Conservation (phyloP, 2,113 vertebrate species). For the Mastomys coucha region DNA sequence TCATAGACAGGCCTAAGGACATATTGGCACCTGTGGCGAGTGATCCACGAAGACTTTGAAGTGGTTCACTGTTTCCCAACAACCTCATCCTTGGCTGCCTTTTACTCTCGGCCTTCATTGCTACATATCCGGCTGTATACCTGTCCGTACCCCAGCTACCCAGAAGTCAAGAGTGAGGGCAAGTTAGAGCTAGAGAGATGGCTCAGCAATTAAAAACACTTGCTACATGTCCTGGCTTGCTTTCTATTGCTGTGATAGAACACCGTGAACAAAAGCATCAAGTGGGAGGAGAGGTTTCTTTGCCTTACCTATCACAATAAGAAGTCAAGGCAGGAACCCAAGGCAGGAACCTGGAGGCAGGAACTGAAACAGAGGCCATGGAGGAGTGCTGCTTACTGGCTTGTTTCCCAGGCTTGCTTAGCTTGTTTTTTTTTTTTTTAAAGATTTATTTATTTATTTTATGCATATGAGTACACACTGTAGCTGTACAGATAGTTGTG, state of each 20-base stretch:
- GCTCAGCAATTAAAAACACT: not conserved
- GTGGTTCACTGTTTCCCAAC: not conserved
- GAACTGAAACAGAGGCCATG: not conserved
- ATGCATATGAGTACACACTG: too few species aligned
- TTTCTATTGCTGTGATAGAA: not conserved
- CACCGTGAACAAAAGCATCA: not conserved
- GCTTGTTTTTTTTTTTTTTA: too few species aligned
- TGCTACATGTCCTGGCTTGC: not conserved
- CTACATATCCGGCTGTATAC: not conserved
- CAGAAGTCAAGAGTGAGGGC: not conserved
- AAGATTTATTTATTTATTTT: too few species aligned
- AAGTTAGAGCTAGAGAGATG: not conserved
- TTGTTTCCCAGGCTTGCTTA: not conserved
- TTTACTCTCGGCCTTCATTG: not conserved
- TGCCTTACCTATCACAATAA: not conserved
- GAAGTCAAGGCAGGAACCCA: not conserved
- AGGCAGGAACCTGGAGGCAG: too few species aligned
- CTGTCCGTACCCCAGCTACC: not conserved
- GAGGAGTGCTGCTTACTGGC: not conserved
- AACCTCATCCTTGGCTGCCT: not conserved
- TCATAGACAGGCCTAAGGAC: not conserved
- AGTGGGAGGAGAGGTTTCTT: not conserved
- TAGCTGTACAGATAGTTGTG: too few species aligned
- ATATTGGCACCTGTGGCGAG: not conserved
- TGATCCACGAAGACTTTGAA: not conserved